Conservation (phyloP, 2,113 vertebrate genomes). For the Formicarius rufipectus region DNA sequence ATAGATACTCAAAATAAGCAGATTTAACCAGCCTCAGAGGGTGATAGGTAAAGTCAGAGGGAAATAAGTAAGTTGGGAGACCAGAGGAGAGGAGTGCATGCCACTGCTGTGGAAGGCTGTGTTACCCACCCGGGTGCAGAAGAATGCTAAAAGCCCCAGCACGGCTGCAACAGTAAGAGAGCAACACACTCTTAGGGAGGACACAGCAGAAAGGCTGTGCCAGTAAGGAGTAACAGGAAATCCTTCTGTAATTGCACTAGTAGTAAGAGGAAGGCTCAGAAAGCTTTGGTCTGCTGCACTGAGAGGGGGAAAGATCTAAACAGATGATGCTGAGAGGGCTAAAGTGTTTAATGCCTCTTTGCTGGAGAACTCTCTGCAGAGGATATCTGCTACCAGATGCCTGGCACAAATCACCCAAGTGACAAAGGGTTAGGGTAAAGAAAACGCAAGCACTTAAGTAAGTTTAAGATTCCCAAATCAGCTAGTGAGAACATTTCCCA, state of each 20-base stretch:
- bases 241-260: neutral
- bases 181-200: neutral
- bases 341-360: neutral
- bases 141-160: neutral
- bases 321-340: neutral
- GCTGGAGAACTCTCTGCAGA: neutral
- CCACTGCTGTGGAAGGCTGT: neutral
- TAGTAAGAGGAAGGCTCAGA: conserved; percentile 21
- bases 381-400: neutral
- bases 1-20: neutral
- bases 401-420: neutral
- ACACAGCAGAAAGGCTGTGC: neutral
- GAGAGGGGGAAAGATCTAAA: neutral
- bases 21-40: neutral
- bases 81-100: neutral
- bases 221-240: conserved; percentile 10
- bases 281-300: neutral
- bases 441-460: neutral
- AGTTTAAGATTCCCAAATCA: neutral
- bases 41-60: neutral
- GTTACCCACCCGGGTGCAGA: neutral
- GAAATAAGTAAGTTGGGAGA: neutral
- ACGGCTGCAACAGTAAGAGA: neutral
- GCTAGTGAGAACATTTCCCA: neutral
- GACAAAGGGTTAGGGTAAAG: neutral